Evolutionary conservation across 1,140 invertebrate genomes (phyloP), one percentile per base, ranked within the genome.

Genomic region (Hylyphantes graminicola): DNA sequence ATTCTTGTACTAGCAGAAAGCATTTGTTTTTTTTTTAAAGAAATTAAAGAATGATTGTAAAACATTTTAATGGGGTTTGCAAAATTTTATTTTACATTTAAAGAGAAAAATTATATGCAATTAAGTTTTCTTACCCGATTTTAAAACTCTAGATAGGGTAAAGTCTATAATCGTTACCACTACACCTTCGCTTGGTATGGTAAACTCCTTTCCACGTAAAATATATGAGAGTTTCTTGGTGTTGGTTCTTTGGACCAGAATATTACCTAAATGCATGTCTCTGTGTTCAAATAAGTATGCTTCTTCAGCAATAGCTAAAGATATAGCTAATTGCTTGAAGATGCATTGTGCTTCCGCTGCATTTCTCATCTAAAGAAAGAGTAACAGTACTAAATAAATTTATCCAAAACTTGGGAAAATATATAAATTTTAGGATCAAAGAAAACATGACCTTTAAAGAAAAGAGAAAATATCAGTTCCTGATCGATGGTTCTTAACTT

Each of bases 221-320:
- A 57, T 78, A 72, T 87, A 89, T 1, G 85, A 53, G 2, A 89
- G 50, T 72, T 75, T 57, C 86, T 83, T 50, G 86, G 53, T 55
- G 8, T 86, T 73, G 19, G 87, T 88, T 53, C 84, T 80, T 57
- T 87, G 68, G 2, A 91, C 87, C 8, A 91, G 87, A 15, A 91
- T 88, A 86, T 91, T 91, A 12, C 89, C 90, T 87, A 89, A 89
- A 82, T 91, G 90, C 9, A 91, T 86, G 85, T 91, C 90, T 53
- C 90, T 85, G 64, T 91, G 90, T 74, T 91, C 90, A 88, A 91
- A 91, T 81, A 89, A 78, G 13, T 89, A 78, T 0, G 75, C 84
- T 53, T 87, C 86, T 85, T 91, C 90, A 8, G 89, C 90, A 10
- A 89, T 88, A 13, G 90, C 90, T 50, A 91, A 86, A 9, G 90